These are phyloP conservation scores for Rynchops niger DNA, from an alignment of 2,113 vertebrate species.

Conservation along the genomic window DNA sequence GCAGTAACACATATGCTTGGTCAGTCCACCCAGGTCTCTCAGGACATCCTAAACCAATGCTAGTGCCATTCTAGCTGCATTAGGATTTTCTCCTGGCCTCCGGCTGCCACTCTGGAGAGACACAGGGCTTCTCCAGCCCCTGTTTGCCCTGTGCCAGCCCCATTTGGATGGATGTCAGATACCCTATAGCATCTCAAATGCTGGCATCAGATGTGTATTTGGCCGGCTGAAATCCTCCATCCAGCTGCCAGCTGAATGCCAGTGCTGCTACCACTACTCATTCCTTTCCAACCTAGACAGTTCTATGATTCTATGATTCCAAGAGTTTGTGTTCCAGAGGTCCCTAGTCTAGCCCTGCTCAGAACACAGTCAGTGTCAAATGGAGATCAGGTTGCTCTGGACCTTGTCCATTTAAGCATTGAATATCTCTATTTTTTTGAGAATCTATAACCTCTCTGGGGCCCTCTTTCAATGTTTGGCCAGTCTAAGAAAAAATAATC, in stretches of 20 bases:
- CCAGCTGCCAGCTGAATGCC: neutral
- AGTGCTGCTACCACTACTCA: neutral
- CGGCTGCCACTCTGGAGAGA: neutral
- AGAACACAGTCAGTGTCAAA: neutral
- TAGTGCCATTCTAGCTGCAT: neutral
- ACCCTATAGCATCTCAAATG: neutral
- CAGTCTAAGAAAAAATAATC: neutral
- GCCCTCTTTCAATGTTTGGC: neutral
- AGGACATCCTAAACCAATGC: neutral
- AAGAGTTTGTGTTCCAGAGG: neutral
- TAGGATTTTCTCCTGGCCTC: neutral
- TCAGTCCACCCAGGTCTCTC: neutral
- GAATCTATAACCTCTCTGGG: neutral
- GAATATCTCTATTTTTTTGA: neutral
- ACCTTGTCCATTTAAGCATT: neutral
- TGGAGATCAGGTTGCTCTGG: fast-evolving
- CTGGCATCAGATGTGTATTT: neutral
- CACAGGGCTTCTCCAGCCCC: neutral
- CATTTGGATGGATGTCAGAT: neutral
- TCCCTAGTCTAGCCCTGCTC: neutral
- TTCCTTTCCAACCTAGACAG: too few relatives aligned
- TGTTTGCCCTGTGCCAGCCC: neutral
- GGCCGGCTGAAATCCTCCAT: neutral
- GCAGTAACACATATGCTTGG: fast-evolving
- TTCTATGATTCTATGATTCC: too few relatives aligned